Conservation (phyloP, 2,888 invertebrate genomes). For the Peribatodes rhomboidaria region DNA sequence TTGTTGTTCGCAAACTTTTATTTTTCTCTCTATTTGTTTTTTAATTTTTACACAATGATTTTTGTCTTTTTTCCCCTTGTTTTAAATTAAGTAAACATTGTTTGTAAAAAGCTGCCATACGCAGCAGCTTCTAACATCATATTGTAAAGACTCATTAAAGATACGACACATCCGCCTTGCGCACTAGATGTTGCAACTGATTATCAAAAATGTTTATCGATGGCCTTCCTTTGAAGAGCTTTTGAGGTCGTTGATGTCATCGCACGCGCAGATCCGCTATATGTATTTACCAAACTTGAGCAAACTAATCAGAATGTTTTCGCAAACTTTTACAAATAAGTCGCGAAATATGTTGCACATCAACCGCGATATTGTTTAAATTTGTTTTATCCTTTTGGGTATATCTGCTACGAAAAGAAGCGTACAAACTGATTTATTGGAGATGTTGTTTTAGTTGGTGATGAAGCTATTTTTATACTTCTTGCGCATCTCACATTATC, state of each 20-base stretch:
- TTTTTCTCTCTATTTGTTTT: too few species aligned
- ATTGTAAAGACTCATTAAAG: slow-evolving; percentile 2
- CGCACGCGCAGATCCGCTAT: slow-evolving; percentile 13
- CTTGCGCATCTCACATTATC: too few species aligned
- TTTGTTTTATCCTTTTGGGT: not conserved
- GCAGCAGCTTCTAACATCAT: not conserved
- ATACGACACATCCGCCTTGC: not conserved
- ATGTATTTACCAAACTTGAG: slow-evolving; percentile 11
- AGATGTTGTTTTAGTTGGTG: too few species aligned
- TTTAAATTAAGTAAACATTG: too few species aligned
- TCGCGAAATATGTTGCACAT: not conserved
- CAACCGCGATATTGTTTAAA: not conserved
- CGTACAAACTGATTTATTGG: too few species aligned
- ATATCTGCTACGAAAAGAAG: not conserved
- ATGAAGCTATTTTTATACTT: too few species aligned
- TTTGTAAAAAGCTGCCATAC: too few species aligned
- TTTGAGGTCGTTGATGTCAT: slow-evolving; percentile 26
- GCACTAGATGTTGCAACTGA: slow-evolving; percentile 5
- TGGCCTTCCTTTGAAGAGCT: slow-evolving; percentile 12
- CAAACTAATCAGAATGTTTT: slow-evolving; percentile 10
- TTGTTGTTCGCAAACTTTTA: too few species aligned
- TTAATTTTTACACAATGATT: too few species aligned
- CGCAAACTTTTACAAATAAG: slow-evolving; percentile 1
- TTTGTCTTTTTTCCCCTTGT: too few species aligned
- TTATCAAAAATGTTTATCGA: slow-evolving; percentile 13